phyloP scores from a whole-genome alignment of 37 sponge, comb jelly and placozoan genomes.

The Halisarca cf. caerulea region DNA sequence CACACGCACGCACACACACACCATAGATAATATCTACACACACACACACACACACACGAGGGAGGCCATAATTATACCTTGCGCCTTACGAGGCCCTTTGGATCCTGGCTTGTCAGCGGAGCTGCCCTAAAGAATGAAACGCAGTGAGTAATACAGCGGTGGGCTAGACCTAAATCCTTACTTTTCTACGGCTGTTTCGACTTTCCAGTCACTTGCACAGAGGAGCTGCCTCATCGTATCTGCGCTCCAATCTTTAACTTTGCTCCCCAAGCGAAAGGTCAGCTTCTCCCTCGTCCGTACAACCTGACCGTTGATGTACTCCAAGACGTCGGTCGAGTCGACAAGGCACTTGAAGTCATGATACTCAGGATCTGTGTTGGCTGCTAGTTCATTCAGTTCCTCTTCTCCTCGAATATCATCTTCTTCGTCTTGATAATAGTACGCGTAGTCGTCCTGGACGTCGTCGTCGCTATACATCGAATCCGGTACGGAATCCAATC shows the following conservation, averaged over 20 bases:
- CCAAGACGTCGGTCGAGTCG: not conserved
- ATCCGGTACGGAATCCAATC: constrained; percentile 12
- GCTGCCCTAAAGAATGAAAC: too few species aligned
- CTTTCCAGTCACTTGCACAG: constrained; percentile 6
- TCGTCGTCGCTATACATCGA: constrained; percentile 8
- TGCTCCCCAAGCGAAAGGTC: too few species aligned
- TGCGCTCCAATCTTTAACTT: too few species aligned
- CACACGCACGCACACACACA: constrained; percentile 22
- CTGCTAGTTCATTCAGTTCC: constrained; percentile 34
- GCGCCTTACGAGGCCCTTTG: too few species aligned
- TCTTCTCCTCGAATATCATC: constrained; percentile 7
- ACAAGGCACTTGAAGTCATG: constrained; percentile 28
- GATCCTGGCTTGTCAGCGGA: too few species aligned
- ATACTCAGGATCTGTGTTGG: constrained; percentile 14
- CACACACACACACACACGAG: constrained; percentile 9
- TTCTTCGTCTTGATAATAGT: not conserved
- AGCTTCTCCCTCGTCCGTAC: too few species aligned
- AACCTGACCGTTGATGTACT: not conserved
- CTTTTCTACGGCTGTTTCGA: not conserved
- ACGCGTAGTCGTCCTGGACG: not conserved
- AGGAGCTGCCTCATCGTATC: not conserved
- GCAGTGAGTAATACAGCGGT: too few species aligned
- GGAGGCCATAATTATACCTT: not conserved
- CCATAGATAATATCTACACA: constrained; percentile 26
- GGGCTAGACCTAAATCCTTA: not conserved